Evolutionary conservation across 2,113 vertebrate genomes (phyloP).

Genomic region (Eira barbara): DNA sequence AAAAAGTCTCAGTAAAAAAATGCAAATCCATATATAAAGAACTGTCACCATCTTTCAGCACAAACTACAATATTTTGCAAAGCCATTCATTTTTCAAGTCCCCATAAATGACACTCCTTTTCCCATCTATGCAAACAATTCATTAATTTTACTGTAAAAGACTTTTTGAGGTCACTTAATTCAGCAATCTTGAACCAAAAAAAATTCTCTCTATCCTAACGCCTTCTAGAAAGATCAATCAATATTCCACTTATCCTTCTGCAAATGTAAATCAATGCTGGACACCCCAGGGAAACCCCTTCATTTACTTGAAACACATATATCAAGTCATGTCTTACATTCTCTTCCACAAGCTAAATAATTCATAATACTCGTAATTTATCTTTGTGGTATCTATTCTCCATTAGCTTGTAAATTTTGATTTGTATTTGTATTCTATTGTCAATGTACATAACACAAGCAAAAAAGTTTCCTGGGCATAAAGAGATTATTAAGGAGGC

Average conservation of each 20-base stretch:
- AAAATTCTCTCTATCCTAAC: conserved; percentile 39
- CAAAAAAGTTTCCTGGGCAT: neutral
- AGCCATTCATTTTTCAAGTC: conserved; percentile 52
- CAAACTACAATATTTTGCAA: conserved; percentile 10
- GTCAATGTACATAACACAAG: neutral
- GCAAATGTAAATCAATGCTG: conserved; percentile 54
- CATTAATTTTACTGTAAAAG: conserved; percentile 52
- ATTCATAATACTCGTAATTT: conserved; percentile 27
- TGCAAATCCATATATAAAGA: neutral
- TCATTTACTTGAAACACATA: conserved; percentile 12
- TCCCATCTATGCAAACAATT: conserved; percentile 37
- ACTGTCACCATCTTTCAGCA: conserved; percentile 33
- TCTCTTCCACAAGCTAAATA: conserved; percentile 38
- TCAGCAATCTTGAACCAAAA: conserved; percentile 51
- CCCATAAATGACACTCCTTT: conserved; percentile 27
- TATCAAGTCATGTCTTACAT: conserved; percentile 39
- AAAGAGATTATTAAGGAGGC: conserved; percentile 3
- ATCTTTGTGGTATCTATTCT: neutral
- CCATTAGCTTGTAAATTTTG: neutral
- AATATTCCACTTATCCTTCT: conserved; percentile 34
- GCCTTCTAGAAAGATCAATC: conserved; percentile 27
- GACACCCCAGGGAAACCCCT: conserved; percentile 36
- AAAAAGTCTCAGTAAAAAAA: conserved; percentile 31
- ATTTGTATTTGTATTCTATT: neutral
- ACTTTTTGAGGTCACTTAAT: conserved; percentile 55